These are phyloP conservation scores for Neogobius melanostomus DNA, from an alignment of 2,113 vertebrate genomes.

Conservation along the genomic window DNA sequence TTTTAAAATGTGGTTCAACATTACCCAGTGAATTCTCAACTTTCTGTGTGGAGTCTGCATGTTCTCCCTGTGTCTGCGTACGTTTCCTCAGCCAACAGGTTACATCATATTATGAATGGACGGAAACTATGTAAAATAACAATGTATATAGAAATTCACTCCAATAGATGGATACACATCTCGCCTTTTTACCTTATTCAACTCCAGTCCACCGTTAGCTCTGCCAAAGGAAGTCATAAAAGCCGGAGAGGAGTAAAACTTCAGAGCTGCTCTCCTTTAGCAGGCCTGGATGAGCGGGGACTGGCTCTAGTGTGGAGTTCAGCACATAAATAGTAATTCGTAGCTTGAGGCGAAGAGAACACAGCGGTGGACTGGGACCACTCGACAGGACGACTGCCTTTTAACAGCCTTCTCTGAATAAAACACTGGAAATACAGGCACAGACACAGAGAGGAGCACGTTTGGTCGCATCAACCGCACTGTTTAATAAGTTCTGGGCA, in stretches of 20 bases:
- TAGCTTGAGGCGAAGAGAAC: conserved; percentile 63
- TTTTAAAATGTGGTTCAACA: too few relatives aligned
- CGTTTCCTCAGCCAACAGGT: too few relatives aligned
- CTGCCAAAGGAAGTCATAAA: conserved; percentile 36
- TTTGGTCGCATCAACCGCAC: conserved; percentile 18
- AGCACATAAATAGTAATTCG: conserved; percentile 77
- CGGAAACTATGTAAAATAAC: too few relatives aligned
- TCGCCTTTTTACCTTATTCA: background rate
- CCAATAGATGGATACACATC: too few relatives aligned
- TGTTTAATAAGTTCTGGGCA: conserved; percentile 38
- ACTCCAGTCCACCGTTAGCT: conserved; percentile 20
- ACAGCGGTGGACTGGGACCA: conserved; percentile 56
- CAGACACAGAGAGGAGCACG: conserved; percentile 36
- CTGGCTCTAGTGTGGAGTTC: conserved; percentile 63
- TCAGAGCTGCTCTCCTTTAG: conserved; percentile 39
- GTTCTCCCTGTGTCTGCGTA: too few relatives aligned
- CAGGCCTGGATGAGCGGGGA: conserved; percentile 48
- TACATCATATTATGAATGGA: too few relatives aligned
- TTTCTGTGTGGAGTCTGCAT: too few relatives aligned
- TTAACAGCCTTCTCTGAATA: conserved; percentile 65
- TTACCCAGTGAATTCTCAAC: too few relatives aligned
- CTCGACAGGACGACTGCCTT: conserved; percentile 63
- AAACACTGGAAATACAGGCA: conserved; percentile 52
- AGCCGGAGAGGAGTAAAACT: conserved; percentile 38
- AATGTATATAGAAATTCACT: too few relatives aligned